phyloP scores from a whole-genome alignment of 2,797 vertebrate genomes.

The Alosa sapidissima region DNA sequence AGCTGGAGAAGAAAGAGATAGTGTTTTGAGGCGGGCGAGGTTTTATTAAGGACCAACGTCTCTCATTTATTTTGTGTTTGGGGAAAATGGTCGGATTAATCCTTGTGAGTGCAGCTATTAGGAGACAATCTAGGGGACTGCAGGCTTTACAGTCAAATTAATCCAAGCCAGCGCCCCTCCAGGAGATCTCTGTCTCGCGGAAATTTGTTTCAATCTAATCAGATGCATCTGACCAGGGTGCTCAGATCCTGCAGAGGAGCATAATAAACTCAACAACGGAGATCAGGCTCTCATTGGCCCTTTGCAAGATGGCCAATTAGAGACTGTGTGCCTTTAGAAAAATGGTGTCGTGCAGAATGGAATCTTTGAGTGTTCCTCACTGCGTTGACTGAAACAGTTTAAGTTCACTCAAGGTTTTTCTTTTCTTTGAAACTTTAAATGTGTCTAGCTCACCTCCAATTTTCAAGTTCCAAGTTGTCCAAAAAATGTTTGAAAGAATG shows the following conservation, averaged over 20 bases:
- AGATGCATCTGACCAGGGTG: background rate
- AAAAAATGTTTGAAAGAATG: background rate
- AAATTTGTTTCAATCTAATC: background rate
- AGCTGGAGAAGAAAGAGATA: background rate
- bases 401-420: background rate
- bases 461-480: background rate
- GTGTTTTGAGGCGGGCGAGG: background rate
- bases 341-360: background rate
- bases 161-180: background rate
- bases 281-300: background rate
- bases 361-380: background rate
- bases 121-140: background rate
- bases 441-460: background rate
- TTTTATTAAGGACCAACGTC: background rate
- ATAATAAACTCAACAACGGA: background rate
- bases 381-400: background rate
- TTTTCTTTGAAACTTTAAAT: background rate
- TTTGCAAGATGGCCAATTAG: background rate
- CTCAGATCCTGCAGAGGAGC: background rate
- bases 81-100: slow-evolving; percentile 1
- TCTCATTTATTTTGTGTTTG: background rate
- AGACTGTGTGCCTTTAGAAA: background rate
- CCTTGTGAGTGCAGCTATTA: background rate
- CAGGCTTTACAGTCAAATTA: slow-evolving; percentile 9
- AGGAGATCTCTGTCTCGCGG: background rate